Conservation (phyloP, 2,113 vertebrate genomes). For the Pseudorhombus dupliciocellatus region DNA sequence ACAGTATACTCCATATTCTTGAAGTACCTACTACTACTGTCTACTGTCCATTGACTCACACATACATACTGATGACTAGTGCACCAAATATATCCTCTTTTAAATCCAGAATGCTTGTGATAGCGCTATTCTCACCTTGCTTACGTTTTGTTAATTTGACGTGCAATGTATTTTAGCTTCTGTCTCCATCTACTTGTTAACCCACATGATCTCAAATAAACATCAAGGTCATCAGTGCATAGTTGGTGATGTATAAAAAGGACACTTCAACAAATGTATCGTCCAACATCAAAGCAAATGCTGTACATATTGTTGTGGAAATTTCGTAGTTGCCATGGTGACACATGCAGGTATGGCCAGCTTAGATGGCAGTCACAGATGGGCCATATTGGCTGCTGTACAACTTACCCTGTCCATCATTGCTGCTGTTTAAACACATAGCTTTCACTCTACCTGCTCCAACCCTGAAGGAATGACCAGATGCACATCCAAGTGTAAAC, state of each 20-base stretch:
- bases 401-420: background rate
- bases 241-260: background rate
- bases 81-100: no score
- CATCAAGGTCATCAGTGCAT: background rate
- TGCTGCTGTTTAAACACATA: background rate
- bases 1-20: no score
- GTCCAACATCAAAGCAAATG: background rate
- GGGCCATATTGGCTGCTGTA: background rate
- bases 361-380: background rate
- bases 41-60: no score
- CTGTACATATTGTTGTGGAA: no score
- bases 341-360: conserved; percentile 3
- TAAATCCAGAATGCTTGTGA: no score
- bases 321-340: conserved; percentile 4
- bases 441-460: background rate
- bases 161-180: no score
- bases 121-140: no score
- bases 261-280: background rate
- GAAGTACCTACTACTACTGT: no score
- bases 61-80: no score
- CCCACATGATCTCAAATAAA: background rate
- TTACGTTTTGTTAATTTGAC: no score
- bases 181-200: background rate
- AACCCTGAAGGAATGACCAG: background rate
- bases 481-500: background rate